Evolutionary conservation across 2,113 vertebrate species (phyloP), one percentile per base, ranked within the genome.

Genomic region (Cygnus atratus): DNA sequence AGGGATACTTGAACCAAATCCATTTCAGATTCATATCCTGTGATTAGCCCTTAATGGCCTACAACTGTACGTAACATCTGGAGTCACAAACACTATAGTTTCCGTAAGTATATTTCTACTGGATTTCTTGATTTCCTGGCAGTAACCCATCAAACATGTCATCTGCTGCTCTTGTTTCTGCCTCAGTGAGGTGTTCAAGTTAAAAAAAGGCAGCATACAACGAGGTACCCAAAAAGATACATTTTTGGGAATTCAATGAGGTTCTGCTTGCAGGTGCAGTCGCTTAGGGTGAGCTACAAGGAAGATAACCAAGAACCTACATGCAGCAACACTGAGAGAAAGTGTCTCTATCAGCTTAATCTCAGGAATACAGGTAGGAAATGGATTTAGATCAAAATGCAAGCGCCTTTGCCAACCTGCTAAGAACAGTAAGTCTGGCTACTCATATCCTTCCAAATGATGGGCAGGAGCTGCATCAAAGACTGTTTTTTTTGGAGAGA

Each of bases 1-100:
- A 77, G 77, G 58, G 71, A 46, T 25, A 59, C 62, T 91, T 87
- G 87, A 95, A 91, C 39, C 12, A 80, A 88, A 96, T 62, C 41
- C 41, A 87, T 87, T 96, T 93, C 29, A 8, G 80, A 83, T 85
- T 91, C 85, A 90, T 59, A 93, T 93, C 84, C 75, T 87, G 90
- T 26, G 43, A 84, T 87, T 94, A 88, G 68, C 59, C 62, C 66
- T 83, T 71, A 59, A 77, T 46, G 71, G 70, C 46, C 88, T 93
- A 91, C 28, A 54, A 94, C 62, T 35, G 5, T 12, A 87, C 25
- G 1, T 11, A 91, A 91, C 92, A 95, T 81, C 88, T 93, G 88
- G 70, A 88, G 77, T 41, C 84, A 72, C 80, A 93, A 75, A 54
- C 19, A 35, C 21, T 22, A 48, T 5, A 7, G 61, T 65, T 67